Conservation (phyloP, 2,888 invertebrate species). For the Tuta absoluta region DNA sequence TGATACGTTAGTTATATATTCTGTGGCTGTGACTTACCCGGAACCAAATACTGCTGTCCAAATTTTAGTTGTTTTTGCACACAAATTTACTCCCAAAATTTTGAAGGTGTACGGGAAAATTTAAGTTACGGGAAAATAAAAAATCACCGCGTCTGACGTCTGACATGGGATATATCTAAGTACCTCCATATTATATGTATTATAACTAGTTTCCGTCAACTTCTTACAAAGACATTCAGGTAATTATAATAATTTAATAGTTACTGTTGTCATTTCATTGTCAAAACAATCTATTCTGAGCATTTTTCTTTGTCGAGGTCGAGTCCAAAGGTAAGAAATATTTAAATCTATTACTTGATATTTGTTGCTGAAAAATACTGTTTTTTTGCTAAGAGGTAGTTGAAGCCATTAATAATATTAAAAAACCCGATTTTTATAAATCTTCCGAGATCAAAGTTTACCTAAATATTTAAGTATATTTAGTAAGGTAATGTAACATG, state of each 20-base stretch:
- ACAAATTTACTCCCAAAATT: background rate
- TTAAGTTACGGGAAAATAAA: background rate
- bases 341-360: background rate
- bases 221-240: background rate
- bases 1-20: too few species aligned
- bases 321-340: background rate
- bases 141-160: background rate
- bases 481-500: too few species aligned
- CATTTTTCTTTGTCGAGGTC: slow-evolving; percentile 2
- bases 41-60: too few species aligned
- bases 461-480: too few species aligned
- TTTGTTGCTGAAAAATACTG: too few species aligned
- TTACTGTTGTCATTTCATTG: slow-evolving; percentile 6
- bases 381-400: too few species aligned
- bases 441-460: too few species aligned
- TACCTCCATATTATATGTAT: background rate
- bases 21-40: too few species aligned
- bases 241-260: slow-evolving; percentile 7
- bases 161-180: background rate
- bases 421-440: too few species aligned
- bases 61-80: too few species aligned
- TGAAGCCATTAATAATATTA: too few species aligned
- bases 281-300: background rate
- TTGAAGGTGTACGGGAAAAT: background rate
- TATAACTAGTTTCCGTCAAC: background rate